phyloP scores from a whole-genome alignment of 1,140 invertebrate species.

The Drosophila virilis region DNA sequence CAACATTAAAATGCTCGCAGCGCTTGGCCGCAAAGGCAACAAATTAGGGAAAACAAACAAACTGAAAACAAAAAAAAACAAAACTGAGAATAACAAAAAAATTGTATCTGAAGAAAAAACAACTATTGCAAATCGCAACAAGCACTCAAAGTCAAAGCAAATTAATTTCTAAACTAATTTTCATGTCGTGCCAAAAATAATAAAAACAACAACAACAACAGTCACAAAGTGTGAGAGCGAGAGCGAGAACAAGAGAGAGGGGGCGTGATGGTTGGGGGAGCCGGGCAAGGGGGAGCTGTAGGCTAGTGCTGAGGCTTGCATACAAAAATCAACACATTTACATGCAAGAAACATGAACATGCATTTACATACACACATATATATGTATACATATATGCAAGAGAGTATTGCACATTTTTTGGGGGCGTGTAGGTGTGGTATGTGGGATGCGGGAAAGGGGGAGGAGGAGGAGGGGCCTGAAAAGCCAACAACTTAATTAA shows the following conservation, averaged over 20 bases:
- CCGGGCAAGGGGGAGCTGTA: neutral
- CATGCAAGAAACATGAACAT: neutral
- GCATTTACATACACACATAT: neutral
- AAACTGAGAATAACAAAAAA: conserved; percentile 22
- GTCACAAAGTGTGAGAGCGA: conserved; percentile 4
- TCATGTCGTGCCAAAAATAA: conserved; percentile 82
- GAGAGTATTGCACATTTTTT: conserved; percentile 12
- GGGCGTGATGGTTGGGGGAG: neutral
- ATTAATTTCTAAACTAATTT: conserved; percentile 82
- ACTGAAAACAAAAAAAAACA: conserved; percentile 15
- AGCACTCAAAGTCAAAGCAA: conserved; percentile 82
- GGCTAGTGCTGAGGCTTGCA: conserved; percentile 29
- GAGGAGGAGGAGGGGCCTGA: conserved; percentile 10
- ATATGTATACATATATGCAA: no score
- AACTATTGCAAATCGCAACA: conserved; percentile 73
- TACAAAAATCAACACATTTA: conserved; percentile 28
- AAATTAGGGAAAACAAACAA: conserved; percentile 37
- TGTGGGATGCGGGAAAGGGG: neutral
- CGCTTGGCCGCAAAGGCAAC: conserved; percentile 41
- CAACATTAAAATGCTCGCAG: conserved; percentile 47
- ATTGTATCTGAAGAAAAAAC: conserved; percentile 3
- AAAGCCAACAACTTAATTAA: conserved; percentile 77
- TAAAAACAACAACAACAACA: conserved; percentile 65
- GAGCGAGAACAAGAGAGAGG: neutral
- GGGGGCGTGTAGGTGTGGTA: conserved; percentile 9